Percentiles rank a stretch among this genome's conserved stretches.
Conservation (phyloP, 1,140 invertebrate species). For the Ips nitidus region DNA sequence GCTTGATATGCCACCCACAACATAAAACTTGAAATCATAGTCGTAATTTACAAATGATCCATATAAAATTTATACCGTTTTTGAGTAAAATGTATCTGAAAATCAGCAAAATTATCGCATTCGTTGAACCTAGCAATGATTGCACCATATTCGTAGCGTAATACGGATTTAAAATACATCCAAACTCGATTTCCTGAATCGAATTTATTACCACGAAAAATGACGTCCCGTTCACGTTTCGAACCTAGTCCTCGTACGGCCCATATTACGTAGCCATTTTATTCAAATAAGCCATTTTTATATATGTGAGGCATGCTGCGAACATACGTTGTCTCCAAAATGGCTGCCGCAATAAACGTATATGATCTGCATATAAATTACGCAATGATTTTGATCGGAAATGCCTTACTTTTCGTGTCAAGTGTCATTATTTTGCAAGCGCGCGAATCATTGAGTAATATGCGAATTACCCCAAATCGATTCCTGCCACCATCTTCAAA, state of each 20-base stretch:
- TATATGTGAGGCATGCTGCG: slow-evolving; percentile 32
- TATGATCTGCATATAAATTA: slow-evolving; percentile 39
- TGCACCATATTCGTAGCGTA: background rate
- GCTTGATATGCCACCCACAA: too few species aligned
- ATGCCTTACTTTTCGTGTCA: slow-evolving; percentile 16
- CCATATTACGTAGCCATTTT: slow-evolving; percentile 30
- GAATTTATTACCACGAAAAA: slow-evolving; percentile 15
- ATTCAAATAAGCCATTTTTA: slow-evolving; percentile 42
- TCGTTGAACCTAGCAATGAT: too few species aligned
- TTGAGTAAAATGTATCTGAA: too few species aligned
- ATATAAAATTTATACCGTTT: too few species aligned
- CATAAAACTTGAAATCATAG: too few species aligned
- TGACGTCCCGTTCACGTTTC: slow-evolving; percentile 12
- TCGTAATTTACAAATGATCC: too few species aligned
- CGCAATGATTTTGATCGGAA: slow-evolving; percentile 17
- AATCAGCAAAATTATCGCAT: too few species aligned
- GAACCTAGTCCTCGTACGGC: slow-evolving; percentile 11
- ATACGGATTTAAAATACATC: slow-evolving; percentile 7
- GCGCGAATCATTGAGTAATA: slow-evolving; percentile 7
- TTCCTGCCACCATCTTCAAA: background rate
- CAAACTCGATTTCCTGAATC: slow-evolving; percentile 3
- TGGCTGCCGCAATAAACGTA: slow-evolving; percentile 34
- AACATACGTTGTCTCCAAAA: slow-evolving; percentile 39
- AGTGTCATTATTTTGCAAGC: slow-evolving; percentile 9
- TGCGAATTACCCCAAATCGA: background rate